These are phyloP conservation scores for Tubulanus polymorphus DNA, from an alignment of 2,888 invertebrate species.

Conservation along the genomic window DNA sequence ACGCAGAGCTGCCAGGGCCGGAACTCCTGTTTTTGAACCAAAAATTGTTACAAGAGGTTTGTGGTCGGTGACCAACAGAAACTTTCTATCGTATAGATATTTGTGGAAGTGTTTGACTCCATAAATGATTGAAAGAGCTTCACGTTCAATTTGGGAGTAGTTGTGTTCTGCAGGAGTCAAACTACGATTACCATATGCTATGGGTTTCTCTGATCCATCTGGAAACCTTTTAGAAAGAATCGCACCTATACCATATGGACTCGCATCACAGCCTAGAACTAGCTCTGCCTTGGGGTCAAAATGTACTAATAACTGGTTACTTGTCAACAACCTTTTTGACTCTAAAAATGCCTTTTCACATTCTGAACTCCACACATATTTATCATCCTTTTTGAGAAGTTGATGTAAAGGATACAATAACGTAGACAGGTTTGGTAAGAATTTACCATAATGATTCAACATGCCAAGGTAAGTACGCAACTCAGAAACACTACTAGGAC, in stretches of 20 bases:
- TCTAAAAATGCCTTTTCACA: constrained; percentile 7
- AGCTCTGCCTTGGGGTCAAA: constrained; percentile 18
- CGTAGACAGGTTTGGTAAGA: constrained; percentile 10
- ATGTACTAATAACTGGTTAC: constrained; percentile 13
- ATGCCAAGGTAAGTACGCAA: constrained; percentile 11
- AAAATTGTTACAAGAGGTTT: constrained; percentile 48
- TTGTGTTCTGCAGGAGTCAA: constrained; percentile 45
- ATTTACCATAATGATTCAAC: constrained; percentile 12
- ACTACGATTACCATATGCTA: constrained; percentile 23
- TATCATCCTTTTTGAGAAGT: constrained; percentile 5
- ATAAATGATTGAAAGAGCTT: constrained; percentile 46
- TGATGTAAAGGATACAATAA: constrained; percentile 11
- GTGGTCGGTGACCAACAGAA: constrained; percentile 47
- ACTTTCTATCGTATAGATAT: constrained; percentile 44
- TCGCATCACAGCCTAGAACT: constrained; percentile 22
- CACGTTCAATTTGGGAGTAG: constrained; percentile 45
- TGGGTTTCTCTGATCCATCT: constrained; percentile 1
- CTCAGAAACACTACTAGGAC: neutral
- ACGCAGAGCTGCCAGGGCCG: constrained; percentile 24
- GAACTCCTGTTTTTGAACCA: constrained; percentile 25
- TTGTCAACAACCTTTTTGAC: constrained; percentile 2
- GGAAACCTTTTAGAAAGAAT: constrained; percentile 11
- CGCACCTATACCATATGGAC: constrained; percentile 24
- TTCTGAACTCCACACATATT: constrained; percentile 8
- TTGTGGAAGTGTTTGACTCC: constrained; percentile 47